Evolutionary conservation across 2,113 vertebrate genomes (phyloP).

Genomic region (Hippopotamus amphibius): DNA sequence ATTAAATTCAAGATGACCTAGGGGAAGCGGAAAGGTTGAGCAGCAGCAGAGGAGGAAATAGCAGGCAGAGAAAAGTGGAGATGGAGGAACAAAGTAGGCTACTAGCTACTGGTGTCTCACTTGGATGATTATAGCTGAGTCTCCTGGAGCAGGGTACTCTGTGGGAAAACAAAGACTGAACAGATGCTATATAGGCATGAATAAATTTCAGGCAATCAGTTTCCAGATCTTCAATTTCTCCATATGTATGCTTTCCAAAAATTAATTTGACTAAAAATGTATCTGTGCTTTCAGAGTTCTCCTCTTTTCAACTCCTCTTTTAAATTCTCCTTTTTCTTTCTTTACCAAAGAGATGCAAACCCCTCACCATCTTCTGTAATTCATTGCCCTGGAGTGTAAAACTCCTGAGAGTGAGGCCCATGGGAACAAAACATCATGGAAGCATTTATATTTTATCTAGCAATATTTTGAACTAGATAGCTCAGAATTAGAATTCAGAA

Average conservation of each 20-base stretch:
- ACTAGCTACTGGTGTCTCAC: not conserved
- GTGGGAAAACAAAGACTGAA: not conserved
- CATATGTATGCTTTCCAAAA: conserved; percentile 20
- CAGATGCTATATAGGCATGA: not conserved
- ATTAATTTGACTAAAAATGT: not conserved
- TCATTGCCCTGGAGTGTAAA: not conserved
- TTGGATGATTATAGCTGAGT: not conserved
- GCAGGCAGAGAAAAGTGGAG: not conserved
- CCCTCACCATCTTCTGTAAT: not conserved
- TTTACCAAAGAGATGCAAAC: not conserved
- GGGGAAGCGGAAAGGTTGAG: not conserved
- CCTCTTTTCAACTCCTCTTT: not conserved
- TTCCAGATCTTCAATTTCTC: not conserved
- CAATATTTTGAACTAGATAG: not conserved
- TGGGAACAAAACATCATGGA: not conserved
- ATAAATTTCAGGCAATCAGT: not conserved
- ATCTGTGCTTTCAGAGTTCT: not conserved
- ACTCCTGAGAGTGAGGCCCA: not conserved
- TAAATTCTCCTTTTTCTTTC: not conserved
- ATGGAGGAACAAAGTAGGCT: not conserved
- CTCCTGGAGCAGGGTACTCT: not conserved
- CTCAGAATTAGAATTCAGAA: not conserved
- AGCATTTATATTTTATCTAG: not conserved
- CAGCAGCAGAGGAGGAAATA: not conserved
- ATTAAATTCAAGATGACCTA: not conserved